phyloP scores from a whole-genome alignment of 2,888 invertebrate species.

The Nemapogon koenigi region DNA sequence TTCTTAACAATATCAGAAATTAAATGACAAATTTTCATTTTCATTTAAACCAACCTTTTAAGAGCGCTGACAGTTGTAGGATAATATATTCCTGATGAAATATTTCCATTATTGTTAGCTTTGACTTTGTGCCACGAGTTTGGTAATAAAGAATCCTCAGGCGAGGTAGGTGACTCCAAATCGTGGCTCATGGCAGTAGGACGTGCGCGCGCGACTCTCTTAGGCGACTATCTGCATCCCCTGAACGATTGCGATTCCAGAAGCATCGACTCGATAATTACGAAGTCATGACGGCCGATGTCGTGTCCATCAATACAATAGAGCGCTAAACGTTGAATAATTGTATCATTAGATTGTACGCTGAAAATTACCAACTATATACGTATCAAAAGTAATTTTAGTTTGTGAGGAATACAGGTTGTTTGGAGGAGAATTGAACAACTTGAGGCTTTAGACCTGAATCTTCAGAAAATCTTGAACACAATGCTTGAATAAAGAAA shows the following conservation, averaged over 20 bases:
- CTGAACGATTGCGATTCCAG: slow-evolving; percentile 34
- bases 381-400: too few species aligned
- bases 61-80: slow-evolving; percentile 30
- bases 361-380: too few species aligned
- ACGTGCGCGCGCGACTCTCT: slow-evolving; percentile 28
- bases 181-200: slow-evolving; percentile 41
- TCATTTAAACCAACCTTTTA: too few species aligned
- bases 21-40: too few species aligned
- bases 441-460: too few species aligned
- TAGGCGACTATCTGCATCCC: slow-evolving; percentile 35
- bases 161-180: slow-evolving; percentile 51
- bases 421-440: too few species aligned
- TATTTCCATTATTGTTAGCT: slow-evolving; percentile 43
- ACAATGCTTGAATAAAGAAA: too few species aligned
- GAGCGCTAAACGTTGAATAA: slow-evolving; percentile 57
- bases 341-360: too few species aligned
- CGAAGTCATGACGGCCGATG: slow-evolving; percentile 51
- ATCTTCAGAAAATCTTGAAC: too few species aligned
- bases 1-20: too few species aligned
- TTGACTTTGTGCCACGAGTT: slow-evolving; percentile 59
- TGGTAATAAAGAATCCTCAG: slow-evolving; percentile 62
- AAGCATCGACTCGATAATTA: slow-evolving; percentile 60
- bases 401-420: too few species aligned
- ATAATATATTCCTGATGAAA: slow-evolving; percentile 58
- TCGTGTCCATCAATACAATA: slow-evolving; percentile 27